Conservation (phyloP, 2,113 vertebrate genomes). For the Bucco capensis region DNA sequence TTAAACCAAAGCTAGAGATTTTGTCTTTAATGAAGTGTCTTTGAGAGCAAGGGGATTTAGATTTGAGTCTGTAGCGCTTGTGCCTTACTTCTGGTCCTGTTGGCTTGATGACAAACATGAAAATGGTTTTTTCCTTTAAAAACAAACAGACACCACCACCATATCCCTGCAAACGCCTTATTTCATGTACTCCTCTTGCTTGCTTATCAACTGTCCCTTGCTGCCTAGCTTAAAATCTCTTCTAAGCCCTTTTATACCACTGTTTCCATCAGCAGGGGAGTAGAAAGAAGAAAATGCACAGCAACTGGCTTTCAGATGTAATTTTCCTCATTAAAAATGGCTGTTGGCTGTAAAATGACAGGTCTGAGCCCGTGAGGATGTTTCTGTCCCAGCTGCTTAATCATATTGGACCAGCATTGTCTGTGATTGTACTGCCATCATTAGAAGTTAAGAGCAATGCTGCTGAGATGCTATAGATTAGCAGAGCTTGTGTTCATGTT, state of each 20-base stretch:
- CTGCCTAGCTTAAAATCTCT: conserved; percentile 12
- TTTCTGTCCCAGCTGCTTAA: conserved; percentile 46
- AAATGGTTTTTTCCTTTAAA: neutral
- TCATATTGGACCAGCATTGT: conserved; percentile 32
- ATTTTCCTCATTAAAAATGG: conserved; percentile 50
- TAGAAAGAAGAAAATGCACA: neutral
- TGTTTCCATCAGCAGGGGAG: conserved; percentile 4
- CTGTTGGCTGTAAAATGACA: conserved; percentile 51
- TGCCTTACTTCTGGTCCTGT: neutral
- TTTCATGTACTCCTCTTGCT: neutral
- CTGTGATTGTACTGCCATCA: neutral
- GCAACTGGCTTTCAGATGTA: conserved; percentile 54
- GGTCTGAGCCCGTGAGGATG: neutral
- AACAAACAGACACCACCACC: neutral
- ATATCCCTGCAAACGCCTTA: neutral
- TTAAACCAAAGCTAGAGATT: neutral
- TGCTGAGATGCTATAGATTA: neutral
- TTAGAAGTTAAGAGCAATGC: conserved; percentile 2
- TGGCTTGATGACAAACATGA: neutral
- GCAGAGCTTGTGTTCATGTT: neutral
- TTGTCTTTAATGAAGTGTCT: neutral
- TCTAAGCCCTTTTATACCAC: conserved; percentile 1
- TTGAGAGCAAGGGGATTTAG: neutral
- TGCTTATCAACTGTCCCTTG: neutral
- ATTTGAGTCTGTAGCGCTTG: neutral